These are phyloP conservation scores for Lepetodrilus schrolli DNA, from an alignment of 2,888 invertebrate species.

Conservation along the genomic window DNA sequence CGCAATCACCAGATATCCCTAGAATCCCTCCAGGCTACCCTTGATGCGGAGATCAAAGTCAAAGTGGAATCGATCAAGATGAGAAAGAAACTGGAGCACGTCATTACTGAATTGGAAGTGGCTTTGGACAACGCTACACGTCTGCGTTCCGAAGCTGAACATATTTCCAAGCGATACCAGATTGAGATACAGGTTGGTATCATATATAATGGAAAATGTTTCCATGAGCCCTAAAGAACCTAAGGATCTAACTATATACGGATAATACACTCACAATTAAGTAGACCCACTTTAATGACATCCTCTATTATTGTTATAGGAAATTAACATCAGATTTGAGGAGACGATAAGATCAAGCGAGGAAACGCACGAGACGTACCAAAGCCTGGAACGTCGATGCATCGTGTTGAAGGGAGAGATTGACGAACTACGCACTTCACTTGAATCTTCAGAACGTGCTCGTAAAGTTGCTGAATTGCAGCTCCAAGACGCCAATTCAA, in stretches of 20 bases:
- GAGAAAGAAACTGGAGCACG: slow-evolving; percentile 99
- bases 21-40: slow-evolving; percentile 99
- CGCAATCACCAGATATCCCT: slow-evolving; percentile 99
- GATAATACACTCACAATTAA: no score
- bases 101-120: slow-evolving; percentile 99
- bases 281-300: neutral
- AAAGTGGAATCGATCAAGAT: slow-evolving; percentile 99
- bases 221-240: neutral
- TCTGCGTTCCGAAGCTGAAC: slow-evolving; percentile 98
- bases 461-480: slow-evolving; percentile 98
- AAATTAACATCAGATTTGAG: slow-evolving; percentile 94
- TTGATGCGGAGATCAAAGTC: slow-evolving; percentile 99
- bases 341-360: slow-evolving; percentile 98
- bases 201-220: neutral
- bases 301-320: slow-evolving; percentile 79
- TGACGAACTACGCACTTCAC: slow-evolving; percentile 96
- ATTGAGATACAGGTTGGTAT: slow-evolving; percentile 87
- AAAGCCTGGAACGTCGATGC: slow-evolving; percentile 97
- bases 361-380: slow-evolving; percentile 97
- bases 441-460: slow-evolving; percentile 94
- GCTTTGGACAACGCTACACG: slow-evolving; percentile 99
- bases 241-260: no score
- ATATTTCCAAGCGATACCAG: slow-evolving; percentile 99
- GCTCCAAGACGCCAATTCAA: slow-evolving; percentile 97
- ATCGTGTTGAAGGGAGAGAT: slow-evolving; percentile 98